Evolutionary conservation across 2,888 invertebrate species (phyloP).

Genomic region (Trachelus troglodyta): DNA sequence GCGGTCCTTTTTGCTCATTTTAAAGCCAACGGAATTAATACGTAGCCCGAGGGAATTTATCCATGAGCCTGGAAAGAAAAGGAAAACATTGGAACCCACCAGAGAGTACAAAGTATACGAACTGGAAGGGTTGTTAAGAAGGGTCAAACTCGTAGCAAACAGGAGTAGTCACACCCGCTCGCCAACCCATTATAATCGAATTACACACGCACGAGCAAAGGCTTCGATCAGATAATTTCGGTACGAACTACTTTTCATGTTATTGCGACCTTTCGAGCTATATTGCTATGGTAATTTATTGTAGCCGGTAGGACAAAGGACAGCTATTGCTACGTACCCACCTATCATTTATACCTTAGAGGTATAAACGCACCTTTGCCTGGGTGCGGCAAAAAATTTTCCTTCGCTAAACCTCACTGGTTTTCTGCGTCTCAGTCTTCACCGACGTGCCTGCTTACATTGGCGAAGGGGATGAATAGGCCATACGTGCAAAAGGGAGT

Average conservation of each 20-base stretch:
- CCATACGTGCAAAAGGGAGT: slow-evolving; percentile 6
- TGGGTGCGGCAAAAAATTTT: background rate
- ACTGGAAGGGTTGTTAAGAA: background rate
- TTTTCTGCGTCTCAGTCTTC: background rate
- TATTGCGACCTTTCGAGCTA: background rate
- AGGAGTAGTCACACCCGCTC: background rate
- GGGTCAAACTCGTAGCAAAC: background rate
- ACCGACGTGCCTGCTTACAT: background rate
- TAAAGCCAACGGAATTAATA: background rate
- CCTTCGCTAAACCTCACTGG: background rate
- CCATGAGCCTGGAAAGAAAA: background rate
- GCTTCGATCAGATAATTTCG: background rate
- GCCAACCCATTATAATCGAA: background rate
- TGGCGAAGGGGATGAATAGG: background rate
- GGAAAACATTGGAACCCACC: background rate
- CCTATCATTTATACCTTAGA: background rate
- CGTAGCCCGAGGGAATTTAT: background rate
- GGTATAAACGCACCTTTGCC: background rate
- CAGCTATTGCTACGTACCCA: background rate
- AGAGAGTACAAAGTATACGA: background rate
- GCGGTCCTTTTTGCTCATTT: background rate
- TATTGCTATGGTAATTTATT: background rate
- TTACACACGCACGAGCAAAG: background rate
- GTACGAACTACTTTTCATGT: background rate
- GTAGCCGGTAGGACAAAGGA: background rate